phyloP scores from a whole-genome alignment of 1,140 invertebrate species.

The Drosophila elegans region DNA sequence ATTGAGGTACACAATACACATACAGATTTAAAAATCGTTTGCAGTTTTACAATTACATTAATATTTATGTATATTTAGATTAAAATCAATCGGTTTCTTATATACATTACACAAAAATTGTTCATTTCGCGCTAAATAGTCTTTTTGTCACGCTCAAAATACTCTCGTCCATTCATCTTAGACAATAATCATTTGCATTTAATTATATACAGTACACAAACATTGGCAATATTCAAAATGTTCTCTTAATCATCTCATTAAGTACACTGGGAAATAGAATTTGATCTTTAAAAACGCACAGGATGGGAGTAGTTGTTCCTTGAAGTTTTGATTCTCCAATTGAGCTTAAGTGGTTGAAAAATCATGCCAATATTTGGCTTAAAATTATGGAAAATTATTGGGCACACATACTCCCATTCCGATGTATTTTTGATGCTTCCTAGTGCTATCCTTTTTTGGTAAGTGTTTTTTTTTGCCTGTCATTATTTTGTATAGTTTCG shows the following conservation, averaged over 20 bases:
- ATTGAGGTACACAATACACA: constrained; percentile 79
- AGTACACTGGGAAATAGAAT: constrained; percentile 2
- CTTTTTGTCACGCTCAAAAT: constrained; percentile 74
- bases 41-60: constrained; percentile 70
- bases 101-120: constrained; percentile 77
- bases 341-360: constrained; percentile 1
- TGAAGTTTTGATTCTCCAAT: background rate
- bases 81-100: constrained; percentile 78
- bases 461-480: constrained; percentile 50
- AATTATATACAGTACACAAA: constrained; percentile 75
- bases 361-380: background rate
- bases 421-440: constrained; percentile 2
- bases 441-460: constrained; percentile 26
- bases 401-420: background rate
- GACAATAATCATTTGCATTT: constrained; percentile 64
- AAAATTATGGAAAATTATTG: background rate
- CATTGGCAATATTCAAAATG: constrained; percentile 49
- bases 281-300: background rate
- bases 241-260: constrained; percentile 4
- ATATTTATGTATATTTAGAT: constrained; percentile 63
- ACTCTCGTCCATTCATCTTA: constrained; percentile 52
- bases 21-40: constrained; percentile 79
- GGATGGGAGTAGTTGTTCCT: constrained; percentile 3
- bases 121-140: constrained; percentile 79
- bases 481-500: constrained; percentile 62